phyloP scores from a whole-genome alignment of 2,888 invertebrate genomes.

The Lumbricus terrestris region DNA sequence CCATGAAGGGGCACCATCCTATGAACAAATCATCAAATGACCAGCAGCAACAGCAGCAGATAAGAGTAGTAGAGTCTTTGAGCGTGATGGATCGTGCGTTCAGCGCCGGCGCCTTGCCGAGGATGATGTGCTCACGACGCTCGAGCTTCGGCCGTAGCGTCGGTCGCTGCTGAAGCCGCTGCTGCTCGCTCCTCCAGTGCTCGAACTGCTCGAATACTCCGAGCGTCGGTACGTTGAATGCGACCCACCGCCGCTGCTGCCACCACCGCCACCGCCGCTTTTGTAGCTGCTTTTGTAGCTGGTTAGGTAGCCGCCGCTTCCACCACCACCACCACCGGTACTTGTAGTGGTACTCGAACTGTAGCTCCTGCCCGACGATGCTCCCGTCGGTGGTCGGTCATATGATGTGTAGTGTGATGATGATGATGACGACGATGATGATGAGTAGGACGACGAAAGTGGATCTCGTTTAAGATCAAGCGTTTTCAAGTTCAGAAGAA shows the following conservation, averaged over 20 bases:
- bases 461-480: neutral
- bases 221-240: constrained; percentile 10
- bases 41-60: neutral
- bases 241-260: neutral
- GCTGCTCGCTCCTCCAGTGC: neutral
- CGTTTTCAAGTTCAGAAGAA: constrained; percentile 11
- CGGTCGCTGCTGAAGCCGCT: neutral
- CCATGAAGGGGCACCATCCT: neutral
- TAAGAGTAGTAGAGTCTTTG: neutral
- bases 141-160: neutral
- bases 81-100: neutral
- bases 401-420: neutral
- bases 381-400: too few species aligned
- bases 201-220: neutral
- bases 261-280: neutral
- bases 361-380: neutral
- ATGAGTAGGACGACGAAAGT: constrained; percentile 17
- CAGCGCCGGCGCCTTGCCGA: constrained; percentile 8
- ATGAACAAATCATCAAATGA: neutral
- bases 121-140: neutral
- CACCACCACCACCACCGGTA: neutral
- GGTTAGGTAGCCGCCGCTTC: neutral
- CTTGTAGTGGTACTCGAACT: neutral
- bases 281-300: constrained; percentile 4
- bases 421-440: neutral